Conservation (phyloP, 2,888 invertebrate species). For the Nymphalis polychloros region DNA sequence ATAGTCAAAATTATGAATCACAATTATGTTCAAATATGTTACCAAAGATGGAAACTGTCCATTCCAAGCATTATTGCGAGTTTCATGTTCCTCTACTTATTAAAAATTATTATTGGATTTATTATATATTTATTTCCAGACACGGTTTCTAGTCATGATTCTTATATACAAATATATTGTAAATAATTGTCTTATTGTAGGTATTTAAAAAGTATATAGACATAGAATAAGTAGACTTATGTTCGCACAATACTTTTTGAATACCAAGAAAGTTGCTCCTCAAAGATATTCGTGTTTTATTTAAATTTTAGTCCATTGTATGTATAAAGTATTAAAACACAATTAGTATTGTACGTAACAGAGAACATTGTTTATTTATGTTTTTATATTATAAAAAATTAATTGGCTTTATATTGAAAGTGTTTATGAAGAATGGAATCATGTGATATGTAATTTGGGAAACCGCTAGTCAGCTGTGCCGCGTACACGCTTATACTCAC, state of each 20-base stretch:
- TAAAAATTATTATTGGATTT: slow-evolving; percentile 55
- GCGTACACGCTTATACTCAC: slow-evolving; percentile 80
- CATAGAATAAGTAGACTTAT: slow-evolving; percentile 64
- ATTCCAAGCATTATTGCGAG: slow-evolving; percentile 54
- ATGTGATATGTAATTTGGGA: slow-evolving; percentile 73
- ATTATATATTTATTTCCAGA: slow-evolving; percentile 61
- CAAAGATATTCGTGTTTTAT: slow-evolving; percentile 18
- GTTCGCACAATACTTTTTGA: slow-evolving; percentile 69
- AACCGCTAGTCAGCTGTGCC: slow-evolving; percentile 79
- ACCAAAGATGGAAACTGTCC: slow-evolving; percentile 72
- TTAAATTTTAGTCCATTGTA: slow-evolving; percentile 37
- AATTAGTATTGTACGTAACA: slow-evolving; percentile 33
- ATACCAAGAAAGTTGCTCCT: slow-evolving; percentile 40
- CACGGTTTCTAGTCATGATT: slow-evolving; percentile 77
- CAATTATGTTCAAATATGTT: slow-evolving; percentile 66
- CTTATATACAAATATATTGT: slow-evolving; percentile 61
- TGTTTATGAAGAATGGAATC: slow-evolving; percentile 52
- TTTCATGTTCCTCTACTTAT: slow-evolving; percentile 59
- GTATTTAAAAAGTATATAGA: slow-evolving; percentile 61
- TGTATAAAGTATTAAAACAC: slow-evolving; percentile 6
- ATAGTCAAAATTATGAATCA: slow-evolving; percentile 38
- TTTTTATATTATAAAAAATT: slow-evolving; percentile 20
- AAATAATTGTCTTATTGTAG: slow-evolving; percentile 56
- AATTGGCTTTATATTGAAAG: slow-evolving; percentile 27
- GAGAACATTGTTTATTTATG: slow-evolving; percentile 11